Base-by-base conservation (phyloP, 2,113 vertebrate genomes). In the Elaphurus davidianus region DNA sequence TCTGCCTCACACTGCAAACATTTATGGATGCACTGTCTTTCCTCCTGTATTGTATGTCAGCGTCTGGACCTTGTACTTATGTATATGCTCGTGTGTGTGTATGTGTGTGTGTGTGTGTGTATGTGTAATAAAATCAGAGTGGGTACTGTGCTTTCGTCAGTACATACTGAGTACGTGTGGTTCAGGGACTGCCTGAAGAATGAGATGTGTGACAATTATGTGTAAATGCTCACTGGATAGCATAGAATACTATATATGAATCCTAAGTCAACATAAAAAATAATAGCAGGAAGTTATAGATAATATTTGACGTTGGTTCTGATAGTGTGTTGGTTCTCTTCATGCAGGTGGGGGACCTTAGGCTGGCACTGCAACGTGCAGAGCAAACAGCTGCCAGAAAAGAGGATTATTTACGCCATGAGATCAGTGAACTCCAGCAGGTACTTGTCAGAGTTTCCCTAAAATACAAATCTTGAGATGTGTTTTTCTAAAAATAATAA, bases 371-470 rank as follows among this genome's bases (percentile, higher is more conserved):
- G 95, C 99, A 99, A 93, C 99, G 99, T 85, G 99, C 99, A 43
- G 99, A 99, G 90, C 99, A 99, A 91, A 99, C 99, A 94, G 99
- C 99, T 98, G 99, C 99, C 76, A 99, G 99, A 76, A 99, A 99
- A 97, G 99, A 99, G 97, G 99, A 99, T 98, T 99, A 99, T 98
- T 99, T 99, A 57, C 99, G 99, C 30, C 99, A 99, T 89, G 99
- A 99, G 98, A 99, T 99, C 30, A 96, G 99, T 97, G 99, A 99
- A 97, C 98, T 99, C 40, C 99, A 99, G 71, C 99, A 99, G 99
- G 99, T 99, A 98, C 83, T 74, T n/a, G 0, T 55, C 91, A 45
- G 11, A 83, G 27, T 81, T 96, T 57, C 79, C 67, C 40, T 47
- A 84, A 92, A 74, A 47, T 14, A 45, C 59, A 93, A 54, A 78